Evolutionary conservation across 2,113 vertebrate genomes (phyloP).

Genomic region (Mellivora capensis): DNA sequence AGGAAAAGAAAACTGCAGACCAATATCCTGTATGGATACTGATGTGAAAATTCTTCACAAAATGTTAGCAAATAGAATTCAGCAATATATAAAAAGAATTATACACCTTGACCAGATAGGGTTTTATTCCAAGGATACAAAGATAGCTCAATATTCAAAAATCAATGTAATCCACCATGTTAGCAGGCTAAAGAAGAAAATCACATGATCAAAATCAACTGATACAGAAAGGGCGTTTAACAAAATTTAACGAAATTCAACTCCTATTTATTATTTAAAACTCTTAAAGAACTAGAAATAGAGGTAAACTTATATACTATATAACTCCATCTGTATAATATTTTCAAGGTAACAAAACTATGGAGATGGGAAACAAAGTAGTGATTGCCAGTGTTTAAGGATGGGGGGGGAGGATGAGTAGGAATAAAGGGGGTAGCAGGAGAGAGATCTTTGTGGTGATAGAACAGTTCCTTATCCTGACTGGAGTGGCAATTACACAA

Average conservation of each 20-base stretch:
- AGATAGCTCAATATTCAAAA: not conserved
- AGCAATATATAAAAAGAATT: not conserved
- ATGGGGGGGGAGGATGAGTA: not conserved
- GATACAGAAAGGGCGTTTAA: not conserved
- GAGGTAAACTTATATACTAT: not conserved
- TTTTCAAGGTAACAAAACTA: not conserved
- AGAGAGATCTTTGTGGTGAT: not conserved
- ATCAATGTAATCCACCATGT: not conserved
- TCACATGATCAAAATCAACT: not conserved
- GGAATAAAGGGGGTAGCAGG: not conserved
- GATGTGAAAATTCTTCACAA: not conserved
- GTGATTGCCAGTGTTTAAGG: not conserved
- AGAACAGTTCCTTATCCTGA: not conserved
- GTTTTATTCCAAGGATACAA: not conserved
- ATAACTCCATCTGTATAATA: not conserved
- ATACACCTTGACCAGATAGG: not conserved
- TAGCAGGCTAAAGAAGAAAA: not conserved
- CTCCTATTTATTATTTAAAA: not conserved
- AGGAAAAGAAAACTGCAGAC: not conserved
- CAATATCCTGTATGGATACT: not conserved
- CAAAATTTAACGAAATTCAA: not conserved
- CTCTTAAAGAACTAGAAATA: not conserved
- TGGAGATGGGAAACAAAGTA: not conserved
- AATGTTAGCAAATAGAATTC: not conserved
- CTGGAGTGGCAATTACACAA: not conserved